Percentiles rank a stretch among this genome's conserved stretches.
Conservation (phyloP, 2,797 vertebrate species). For the Tachyglossus aculeatus region DNA sequence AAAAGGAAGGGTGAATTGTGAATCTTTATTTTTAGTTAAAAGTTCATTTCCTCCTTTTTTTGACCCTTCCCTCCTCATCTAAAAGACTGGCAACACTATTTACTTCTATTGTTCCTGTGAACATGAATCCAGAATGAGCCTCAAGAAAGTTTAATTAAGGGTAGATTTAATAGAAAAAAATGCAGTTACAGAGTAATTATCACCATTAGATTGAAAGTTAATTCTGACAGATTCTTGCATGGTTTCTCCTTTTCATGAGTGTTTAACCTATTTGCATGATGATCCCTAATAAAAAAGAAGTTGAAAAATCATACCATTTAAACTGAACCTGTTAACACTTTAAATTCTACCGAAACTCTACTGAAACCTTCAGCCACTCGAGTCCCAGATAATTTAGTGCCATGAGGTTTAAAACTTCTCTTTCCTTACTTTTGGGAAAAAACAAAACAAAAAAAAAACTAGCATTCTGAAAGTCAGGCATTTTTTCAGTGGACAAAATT, state of each 20-base stretch:
- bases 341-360: background rate
- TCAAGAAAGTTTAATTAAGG: conserved; percentile 39
- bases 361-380: conserved; percentile 1
- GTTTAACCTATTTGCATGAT: conserved; percentile 5
- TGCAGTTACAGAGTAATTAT: conserved; percentile 25
- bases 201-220: conserved; percentile 20
- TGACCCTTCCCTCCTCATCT: background rate
- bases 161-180: background rate
- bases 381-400: background rate
- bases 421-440: background rate
- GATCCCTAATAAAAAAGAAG: conserved; percentile 15
- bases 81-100: background rate
- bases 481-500: conserved; percentile 17
- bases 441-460: no score
- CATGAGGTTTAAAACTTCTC: background rate
- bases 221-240: background rate
- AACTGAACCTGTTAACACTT: conserved; percentile 21
- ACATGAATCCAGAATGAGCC: background rate
- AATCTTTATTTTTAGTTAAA: background rate
- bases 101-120: background rate
- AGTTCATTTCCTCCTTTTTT: no score
- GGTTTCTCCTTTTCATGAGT: background rate
- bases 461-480: background rate
- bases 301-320: background rate
- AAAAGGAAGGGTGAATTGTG: background rate